A percentile compares a stretch with the other conserved stretches of the same genome.
These are phyloP conservation scores for Aeoliscus strigatus DNA, from an alignment of 2,797 vertebrate genomes.

Conservation along the genomic window DNA sequence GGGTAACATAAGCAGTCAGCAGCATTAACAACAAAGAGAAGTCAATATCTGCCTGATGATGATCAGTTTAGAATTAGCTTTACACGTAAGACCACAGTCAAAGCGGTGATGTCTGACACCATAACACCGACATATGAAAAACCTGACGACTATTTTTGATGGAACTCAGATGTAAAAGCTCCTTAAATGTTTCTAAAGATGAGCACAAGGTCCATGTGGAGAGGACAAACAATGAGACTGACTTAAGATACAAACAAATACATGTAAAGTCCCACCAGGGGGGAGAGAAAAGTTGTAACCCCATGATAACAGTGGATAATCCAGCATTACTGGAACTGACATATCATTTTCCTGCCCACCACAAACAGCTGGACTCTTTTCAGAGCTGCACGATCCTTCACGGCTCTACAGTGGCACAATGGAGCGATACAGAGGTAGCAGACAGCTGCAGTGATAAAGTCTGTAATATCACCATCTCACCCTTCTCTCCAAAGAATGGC, in stretches of 20 bases:
- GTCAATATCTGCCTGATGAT: too few species aligned
- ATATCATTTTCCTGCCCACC: constrained; percentile 21
- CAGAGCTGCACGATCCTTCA: constrained; percentile 43
- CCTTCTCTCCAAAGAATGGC: constrained; percentile 79
- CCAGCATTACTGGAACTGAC: constrained; percentile 41
- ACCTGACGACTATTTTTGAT: too few species aligned
- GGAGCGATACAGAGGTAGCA: constrained; percentile 62
- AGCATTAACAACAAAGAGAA: too few species aligned
- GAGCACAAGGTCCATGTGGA: too few species aligned
- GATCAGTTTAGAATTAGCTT: too few species aligned
- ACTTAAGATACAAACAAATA: constrained; percentile 20
- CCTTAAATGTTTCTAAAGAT: too few species aligned
- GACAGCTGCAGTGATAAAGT: constrained; percentile 79
- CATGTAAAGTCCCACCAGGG: constrained; percentile 18
- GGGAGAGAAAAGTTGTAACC: constrained; percentile 2
- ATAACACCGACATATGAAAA: constrained; percentile 20
- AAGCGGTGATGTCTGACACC: constrained; percentile 12
- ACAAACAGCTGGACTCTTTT: constrained; percentile 37
- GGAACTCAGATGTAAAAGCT: not conserved
- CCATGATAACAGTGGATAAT: constrained; percentile 33
- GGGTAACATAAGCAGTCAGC: too few species aligned
- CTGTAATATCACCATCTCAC: constrained; percentile 79
- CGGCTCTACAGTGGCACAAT: constrained; percentile 39
- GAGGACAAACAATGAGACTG: constrained; percentile 17
- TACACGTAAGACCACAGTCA: constrained; percentile 11